Conservation (phyloP, 1,140 invertebrate species). For the Chionoecetes opilio region DNA sequence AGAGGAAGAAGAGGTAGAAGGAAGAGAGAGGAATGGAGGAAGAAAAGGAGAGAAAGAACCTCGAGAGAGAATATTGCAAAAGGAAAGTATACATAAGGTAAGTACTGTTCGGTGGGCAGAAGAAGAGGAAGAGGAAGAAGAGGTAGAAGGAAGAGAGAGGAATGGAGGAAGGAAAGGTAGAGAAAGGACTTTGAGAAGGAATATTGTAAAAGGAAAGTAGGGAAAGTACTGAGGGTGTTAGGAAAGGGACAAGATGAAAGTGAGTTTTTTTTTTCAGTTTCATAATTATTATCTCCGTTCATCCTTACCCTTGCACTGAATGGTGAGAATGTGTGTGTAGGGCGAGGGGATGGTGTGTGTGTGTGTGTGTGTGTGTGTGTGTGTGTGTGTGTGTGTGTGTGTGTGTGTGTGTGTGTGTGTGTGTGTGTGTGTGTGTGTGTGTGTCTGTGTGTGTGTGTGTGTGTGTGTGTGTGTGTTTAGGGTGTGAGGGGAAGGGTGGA, state of each 20-base stretch:
- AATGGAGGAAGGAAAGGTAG: too few relatives aligned
- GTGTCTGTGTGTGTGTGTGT: background rate
- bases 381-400: background rate
- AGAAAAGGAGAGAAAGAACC: too few relatives aligned
- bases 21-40: too few relatives aligned
- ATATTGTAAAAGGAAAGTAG: too few relatives aligned
- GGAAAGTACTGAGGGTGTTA: too few relatives aligned
- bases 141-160: too few relatives aligned
- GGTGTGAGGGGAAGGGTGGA: too few relatives aligned
- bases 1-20: too few relatives aligned
- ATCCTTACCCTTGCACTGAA: background rate
- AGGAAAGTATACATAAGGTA: too few relatives aligned
- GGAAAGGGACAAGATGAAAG: background rate
- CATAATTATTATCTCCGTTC: background rate
- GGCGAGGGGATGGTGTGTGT: background rate
- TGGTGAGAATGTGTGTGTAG: background rate
- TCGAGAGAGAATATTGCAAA: too few relatives aligned
- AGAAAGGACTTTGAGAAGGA: background rate
- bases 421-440: background rate
- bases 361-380: background rate
- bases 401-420: background rate
- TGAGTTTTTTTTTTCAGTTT: background rate
- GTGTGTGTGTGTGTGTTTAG: background rate
- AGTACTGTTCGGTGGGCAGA: too few relatives aligned
- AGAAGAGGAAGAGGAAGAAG: background rate